These are phyloP conservation scores for Amphiura filiformis DNA, from an alignment of 35 echinoderm and acorn worm species.

Conservation along the genomic window DNA sequence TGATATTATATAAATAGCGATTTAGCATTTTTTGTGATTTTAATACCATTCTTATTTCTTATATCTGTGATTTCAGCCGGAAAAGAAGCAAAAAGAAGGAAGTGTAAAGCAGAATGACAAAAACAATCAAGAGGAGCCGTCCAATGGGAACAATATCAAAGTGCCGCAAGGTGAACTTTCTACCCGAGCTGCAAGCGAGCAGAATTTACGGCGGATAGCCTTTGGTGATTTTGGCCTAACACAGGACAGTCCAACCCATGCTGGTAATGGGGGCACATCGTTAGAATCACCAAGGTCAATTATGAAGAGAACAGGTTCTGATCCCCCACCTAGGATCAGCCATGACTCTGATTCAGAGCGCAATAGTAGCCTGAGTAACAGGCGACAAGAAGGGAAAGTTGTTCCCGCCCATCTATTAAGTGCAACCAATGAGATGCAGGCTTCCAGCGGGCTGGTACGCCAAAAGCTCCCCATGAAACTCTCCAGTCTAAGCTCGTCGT, in stretches of 20 bases:
- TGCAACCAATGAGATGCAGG: slow-evolving; percentile 60
- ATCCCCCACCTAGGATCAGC: not conserved
- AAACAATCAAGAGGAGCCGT: not conserved
- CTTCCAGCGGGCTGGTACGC: slow-evolving; percentile 32
- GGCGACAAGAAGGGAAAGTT: not conserved
- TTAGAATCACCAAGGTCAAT: slow-evolving; percentile 39
- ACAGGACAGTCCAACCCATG: slow-evolving; percentile 28
- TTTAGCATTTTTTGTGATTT: no score
- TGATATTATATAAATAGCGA: no score
- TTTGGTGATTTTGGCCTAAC: slow-evolving; percentile 57
- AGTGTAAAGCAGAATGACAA: not conserved
- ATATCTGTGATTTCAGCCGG: not conserved
- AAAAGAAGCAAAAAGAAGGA: slow-evolving; percentile 21
- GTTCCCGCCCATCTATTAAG: slow-evolving; percentile 75
- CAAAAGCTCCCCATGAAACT: slow-evolving; percentile 77
- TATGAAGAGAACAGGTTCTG: slow-evolving; percentile 26
- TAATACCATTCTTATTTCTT: no score
- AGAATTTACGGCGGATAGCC: slow-evolving; percentile 67
- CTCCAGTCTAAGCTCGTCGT: slow-evolving; percentile 29
- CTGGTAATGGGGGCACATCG: not conserved
- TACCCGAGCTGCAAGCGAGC: not conserved
- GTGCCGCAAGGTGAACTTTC: slow-evolving; percentile 4
- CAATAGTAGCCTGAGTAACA: not conserved
- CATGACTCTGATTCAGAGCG: not conserved
- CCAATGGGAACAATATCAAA: not conserved